Base-by-base conservation (phyloP, 2,797 vertebrate genomes). In the Muscicapa comitata region DNA sequence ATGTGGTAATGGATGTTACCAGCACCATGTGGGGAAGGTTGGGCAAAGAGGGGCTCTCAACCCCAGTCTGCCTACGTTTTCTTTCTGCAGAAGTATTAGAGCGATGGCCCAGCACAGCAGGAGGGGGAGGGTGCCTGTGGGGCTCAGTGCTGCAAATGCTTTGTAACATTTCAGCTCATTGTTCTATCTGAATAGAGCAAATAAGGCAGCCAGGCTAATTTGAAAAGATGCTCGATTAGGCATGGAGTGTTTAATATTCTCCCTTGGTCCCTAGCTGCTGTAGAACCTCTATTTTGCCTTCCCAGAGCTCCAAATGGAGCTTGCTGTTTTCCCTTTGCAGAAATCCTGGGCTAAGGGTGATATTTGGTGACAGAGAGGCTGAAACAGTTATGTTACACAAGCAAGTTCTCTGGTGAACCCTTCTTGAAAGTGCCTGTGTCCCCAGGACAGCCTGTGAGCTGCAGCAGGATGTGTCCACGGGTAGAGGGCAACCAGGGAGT, bases 161-260 rank as follows among this genome's bases (percentile, higher is more conserved):
- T 96, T 92, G 78, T 94, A 94, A 88, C 72, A 28, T 96, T 88
- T 94, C 93, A 79, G 84, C 83, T 86, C 91, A 94, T 97, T 97
- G 92, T 96, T 96, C 90, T 95, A 45, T 94, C 83, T 95, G 93
- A 97, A 95, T 94, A 88, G 94, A 94, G 70, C 61, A 95, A 97
- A 97, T 93, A 96, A 94, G 80, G 93, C 90, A 94, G 91, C 45
- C 78, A 54, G 81, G 78, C 62, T 94, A 94, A 97, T 96, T 95
- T 95, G 94, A 94, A 96, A 88, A 94, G 93, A 96, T 92, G 91
- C 85, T 95, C 66, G 15, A 95, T 97, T 96, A 95, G 83, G 70
- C 93, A 54, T 79, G 48, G 90, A 93, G 90, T 94, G 77, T 89
- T 96, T 97, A 96, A 96, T 94, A 96, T 92, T 96, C 75, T 90